Evolutionary conservation across 2,888 invertebrate species (phyloP), one percentile per base, ranked within the genome.

Genomic region (Baronia brevicornis): DNA sequence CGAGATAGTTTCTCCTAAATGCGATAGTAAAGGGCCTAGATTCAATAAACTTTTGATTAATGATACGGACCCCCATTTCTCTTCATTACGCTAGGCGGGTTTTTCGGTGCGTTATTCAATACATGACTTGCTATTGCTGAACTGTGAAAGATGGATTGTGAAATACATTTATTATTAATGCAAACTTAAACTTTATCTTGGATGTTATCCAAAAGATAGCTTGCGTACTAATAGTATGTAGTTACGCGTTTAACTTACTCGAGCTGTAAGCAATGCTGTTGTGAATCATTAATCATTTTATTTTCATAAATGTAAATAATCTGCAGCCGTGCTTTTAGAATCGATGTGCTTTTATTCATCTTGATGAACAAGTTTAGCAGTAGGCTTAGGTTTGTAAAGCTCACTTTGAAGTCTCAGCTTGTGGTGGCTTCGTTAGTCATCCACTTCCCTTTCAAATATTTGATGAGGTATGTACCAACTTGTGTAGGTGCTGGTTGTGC

Each of bases 11-110:
- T 55, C 44, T 61, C 60, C 60, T 37, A 36, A 39, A 26, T 33
- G 38, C 30, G 35, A 40, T 7, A 24, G 26, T 21, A 30, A 14
- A 22, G 35, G 41, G 49, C 46, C 48, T 51, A 48, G 56, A 73
- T 69, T 65, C 64, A 71, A 72, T 68, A 65, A 55, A 51, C 43
- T 30, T 57, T 63, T 73, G 73, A 73, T 75, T 77, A 70, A 74
- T 72, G 57, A 60, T 53, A 63, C 59, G 57, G 54, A 56, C 51
- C 63, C 42, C 62, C 51, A 75, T 75, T 68, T 60, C 57, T 74
- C 75, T 68, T 73, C 65, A 74, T 71, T 69, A 69, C 44, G 51
- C 53, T 51, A 51, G 51, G 54, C 44, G 48, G 46, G 63, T 73
- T 74, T 69, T 72, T 71, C 66, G 57, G 61, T 55, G 51, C 60